A percentile compares a stretch with the other conserved stretches of the same genome.
These are phyloP conservation scores for Scaptomyza tumidula DNA, from an alignment of 2,888 invertebrate genomes.

Conservation along the genomic window DNA sequence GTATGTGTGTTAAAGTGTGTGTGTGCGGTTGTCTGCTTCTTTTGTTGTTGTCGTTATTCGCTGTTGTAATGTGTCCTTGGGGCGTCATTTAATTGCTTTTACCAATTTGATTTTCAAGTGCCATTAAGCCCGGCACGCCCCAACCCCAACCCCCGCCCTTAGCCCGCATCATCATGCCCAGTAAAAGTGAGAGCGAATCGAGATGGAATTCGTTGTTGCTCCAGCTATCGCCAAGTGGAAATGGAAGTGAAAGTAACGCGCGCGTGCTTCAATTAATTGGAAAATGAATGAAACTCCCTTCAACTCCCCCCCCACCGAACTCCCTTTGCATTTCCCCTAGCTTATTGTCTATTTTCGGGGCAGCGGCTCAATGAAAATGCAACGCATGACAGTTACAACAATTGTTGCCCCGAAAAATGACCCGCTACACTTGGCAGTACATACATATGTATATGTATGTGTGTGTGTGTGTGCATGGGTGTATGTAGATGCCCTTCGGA, in stretches of 20 bases:
- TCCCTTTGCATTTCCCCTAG: background rate
- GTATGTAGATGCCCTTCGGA: slow-evolving; percentile 1
- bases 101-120: slow-evolving; percentile 83
- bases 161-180: slow-evolving; percentile 62
- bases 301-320: background rate
- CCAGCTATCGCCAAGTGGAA: slow-evolving; percentile 20
- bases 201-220: slow-evolving; percentile 30
- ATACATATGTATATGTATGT: no score
- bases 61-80: slow-evolving; percentile 84
- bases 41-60: slow-evolving; percentile 49
- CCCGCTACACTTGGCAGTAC: background rate
- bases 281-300: slow-evolving; percentile 76
- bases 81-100: slow-evolving; percentile 85
- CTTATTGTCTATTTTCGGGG: slow-evolving; percentile 73
- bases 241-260: slow-evolving; percentile 74
- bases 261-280: slow-evolving; percentile 81
- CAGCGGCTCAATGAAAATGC: slow-evolving; percentile 68
- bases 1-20: slow-evolving; percentile 32
- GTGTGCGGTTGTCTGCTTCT: slow-evolving; percentile 34
- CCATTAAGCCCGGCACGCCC: slow-evolving; percentile 81
- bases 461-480: background rate
- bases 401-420: slow-evolving; percentile 15
- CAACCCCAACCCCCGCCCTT: slow-evolving; percentile 31
- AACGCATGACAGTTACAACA: slow-evolving; percentile 72
- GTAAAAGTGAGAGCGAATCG: slow-evolving; percentile 69